A percentile compares a stretch with the other conserved stretches of the same genome.
phyloP scores from a whole-genome alignment of 2,113 vertebrate species.

The Rafetus swinhoei region DNA sequence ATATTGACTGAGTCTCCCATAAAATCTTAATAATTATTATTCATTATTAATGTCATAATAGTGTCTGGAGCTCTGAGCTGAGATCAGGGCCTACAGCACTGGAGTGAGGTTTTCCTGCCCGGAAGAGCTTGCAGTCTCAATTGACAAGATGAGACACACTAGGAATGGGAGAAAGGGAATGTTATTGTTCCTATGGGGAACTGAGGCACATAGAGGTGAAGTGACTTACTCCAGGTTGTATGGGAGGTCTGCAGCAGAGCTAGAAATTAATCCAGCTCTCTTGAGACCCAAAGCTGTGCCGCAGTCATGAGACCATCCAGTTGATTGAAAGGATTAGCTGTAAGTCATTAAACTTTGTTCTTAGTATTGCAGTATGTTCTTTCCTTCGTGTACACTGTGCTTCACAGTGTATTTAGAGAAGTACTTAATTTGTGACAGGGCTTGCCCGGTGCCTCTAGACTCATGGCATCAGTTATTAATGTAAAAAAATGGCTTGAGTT shows the following conservation, averaged over 20 bases:
- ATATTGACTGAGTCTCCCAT: slow-evolving; percentile 1
- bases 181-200: background rate
- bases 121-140: background rate
- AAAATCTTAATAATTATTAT: slow-evolving; percentile 12
- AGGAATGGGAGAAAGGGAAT: background rate
- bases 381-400: slow-evolving; percentile 61
- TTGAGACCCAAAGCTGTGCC: slow-evolving; percentile 39
- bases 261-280: background rate
- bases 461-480: too few species aligned
- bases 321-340: slow-evolving; percentile 47
- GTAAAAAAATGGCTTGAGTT: too few species aligned
- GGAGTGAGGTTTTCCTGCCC: background rate
- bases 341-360: slow-evolving; percentile 43
- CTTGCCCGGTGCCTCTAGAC: too few species aligned
- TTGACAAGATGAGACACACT: background rate
- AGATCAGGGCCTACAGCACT: background rate
- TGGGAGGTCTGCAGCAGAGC: background rate
- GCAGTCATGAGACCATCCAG: slow-evolving; percentile 54
- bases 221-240: background rate
- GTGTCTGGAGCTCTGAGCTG: background rate
- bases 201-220: background rate
- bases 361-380: slow-evolving; percentile 58
- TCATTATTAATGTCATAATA: background rate
- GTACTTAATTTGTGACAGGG: too few species aligned
- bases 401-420: background rate